These are phyloP conservation scores for Anoplius nigerrimus DNA, from an alignment of 2,888 invertebrate species.

Conservation along the genomic window DNA sequence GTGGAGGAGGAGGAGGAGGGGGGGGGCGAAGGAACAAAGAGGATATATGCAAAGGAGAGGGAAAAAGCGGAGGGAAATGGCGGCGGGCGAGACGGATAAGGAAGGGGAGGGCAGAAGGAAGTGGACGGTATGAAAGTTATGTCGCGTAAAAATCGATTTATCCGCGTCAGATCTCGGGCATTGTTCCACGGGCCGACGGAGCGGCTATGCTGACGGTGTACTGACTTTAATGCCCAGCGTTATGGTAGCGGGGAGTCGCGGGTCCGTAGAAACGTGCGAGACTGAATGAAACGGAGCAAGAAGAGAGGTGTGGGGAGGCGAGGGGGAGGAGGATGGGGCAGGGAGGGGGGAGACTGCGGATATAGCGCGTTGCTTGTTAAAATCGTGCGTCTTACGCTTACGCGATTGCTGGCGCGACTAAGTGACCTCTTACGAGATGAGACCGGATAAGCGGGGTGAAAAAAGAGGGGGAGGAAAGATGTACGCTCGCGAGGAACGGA, in stretches of 20 bases:
- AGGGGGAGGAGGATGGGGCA: slow-evolving; percentile 1
- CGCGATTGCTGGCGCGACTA: no score
- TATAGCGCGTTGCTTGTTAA: background rate
- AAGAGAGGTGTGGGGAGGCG: slow-evolving; percentile 16
- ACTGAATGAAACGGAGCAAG: background rate
- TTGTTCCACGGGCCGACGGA: slow-evolving; percentile 63
- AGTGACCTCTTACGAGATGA: background rate
- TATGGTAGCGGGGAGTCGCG: background rate
- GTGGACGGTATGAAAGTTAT: slow-evolving; percentile 59
- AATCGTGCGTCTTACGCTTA: background rate
- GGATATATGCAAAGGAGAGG: slow-evolving; percentile 5
- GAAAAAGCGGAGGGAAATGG: slow-evolving; percentile 7
- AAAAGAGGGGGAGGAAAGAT: background rate
- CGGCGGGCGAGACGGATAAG: background rate
- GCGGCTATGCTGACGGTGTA: background rate
- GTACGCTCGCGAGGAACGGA: background rate
- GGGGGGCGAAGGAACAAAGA: slow-evolving; percentile 15
- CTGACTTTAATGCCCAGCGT: no score
- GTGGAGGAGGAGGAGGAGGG: background rate
- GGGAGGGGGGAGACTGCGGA: background rate
- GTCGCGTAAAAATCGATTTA: slow-evolving; percentile 72
- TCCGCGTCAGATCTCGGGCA: slow-evolving; percentile 72
- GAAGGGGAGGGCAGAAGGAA: slow-evolving; percentile 13
- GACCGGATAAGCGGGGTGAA: background rate
- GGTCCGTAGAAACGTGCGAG: slow-evolving; percentile 2